Evolutionary conservation across 2,888 invertebrate genomes (phyloP), one percentile per base, ranked within the genome.

Genomic region (Liodrosophila aerea): DNA sequence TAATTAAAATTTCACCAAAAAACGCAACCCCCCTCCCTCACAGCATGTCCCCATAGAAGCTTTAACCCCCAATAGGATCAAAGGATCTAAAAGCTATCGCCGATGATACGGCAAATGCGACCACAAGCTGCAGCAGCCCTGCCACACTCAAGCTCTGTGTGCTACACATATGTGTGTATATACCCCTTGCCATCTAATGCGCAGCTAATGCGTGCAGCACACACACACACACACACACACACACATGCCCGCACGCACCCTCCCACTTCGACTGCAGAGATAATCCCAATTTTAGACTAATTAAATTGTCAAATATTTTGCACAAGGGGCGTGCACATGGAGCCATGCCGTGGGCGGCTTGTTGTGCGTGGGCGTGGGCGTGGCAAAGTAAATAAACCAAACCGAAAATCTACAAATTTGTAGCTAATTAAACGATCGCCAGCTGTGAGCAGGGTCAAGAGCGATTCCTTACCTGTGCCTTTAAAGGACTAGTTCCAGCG

Each of bases 301-400:
- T 88, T 88, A 87, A 87, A 88, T 87, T 88, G 87, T 83, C 88
- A 88, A 89, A 88, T 88, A 88, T 88, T 89, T 88, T 41, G 12
- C 30, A 29, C 22, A 22, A 22, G 46, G 51, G 50, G 53, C 46
- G 44, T n/a, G 41, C 46, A 51, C 27, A 13, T 16, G 7, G 16
- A n/a, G 16, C 1, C 39, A n/a, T 7, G n/a, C 18, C 5, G 22
- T 22, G 22, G 22, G 22, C 22, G 22, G 22, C 22, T 22, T 22
- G 22, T 22, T 4, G 13, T 1, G 39, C 29, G 1, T n/a, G 39
- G 18, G 39, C 37, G 36, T 47, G 50, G 64, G 61, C 68, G 64
- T 52, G 71, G 67, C 47, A 22, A 44, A 41, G 36, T 47, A 72
- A 53, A 45, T 45, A 60, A 46, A 56, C 47, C 36, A n/a, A 51